phyloP scores from a whole-genome alignment of 2,797 vertebrate species.

The Channallabes apus region DNA sequence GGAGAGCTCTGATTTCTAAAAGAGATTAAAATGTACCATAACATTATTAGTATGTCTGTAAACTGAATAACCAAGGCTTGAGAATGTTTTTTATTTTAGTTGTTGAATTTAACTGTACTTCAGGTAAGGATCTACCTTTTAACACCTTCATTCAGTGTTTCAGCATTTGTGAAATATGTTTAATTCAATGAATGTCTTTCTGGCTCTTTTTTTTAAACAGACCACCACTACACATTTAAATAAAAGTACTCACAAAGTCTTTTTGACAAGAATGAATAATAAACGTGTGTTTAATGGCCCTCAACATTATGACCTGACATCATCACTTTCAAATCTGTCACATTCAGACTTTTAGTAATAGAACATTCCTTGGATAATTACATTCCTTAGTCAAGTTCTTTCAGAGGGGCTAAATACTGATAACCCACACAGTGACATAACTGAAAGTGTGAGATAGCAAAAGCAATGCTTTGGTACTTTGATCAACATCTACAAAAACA shows the following conservation, averaged over 20 bases:
- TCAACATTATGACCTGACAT: conserved; percentile 19
- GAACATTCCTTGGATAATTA: conserved; percentile 44
- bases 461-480: neutral
- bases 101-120: conserved; percentile 41
- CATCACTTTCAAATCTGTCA: conserved; percentile 31
- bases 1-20: neutral
- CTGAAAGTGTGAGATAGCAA: conserved; percentile 4
- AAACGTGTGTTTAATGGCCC: conserved; percentile 36
- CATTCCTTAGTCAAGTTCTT: conserved; percentile 26
- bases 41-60: neutral
- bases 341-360: conserved; percentile 36
- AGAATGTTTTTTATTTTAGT: neutral
- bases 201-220: conserved; percentile 32
- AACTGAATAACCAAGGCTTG: conserved; percentile 29
- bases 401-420: conserved; percentile 14
- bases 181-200: conserved; percentile 23
- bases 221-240: conserved; percentile 42
- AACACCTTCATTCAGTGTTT: conserved; percentile 11
- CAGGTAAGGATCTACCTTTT: conserved; percentile 2
- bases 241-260: conserved; percentile 28
- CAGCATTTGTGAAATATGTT: conserved; percentile 9
- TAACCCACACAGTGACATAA: conserved; percentile 10
- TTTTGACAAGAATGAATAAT: conserved; percentile 40
- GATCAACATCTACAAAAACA: neutral
- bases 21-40: neutral